Evolutionary conservation across 2,888 invertebrate species (phyloP).

Genomic region (Pandemis heparana): DNA sequence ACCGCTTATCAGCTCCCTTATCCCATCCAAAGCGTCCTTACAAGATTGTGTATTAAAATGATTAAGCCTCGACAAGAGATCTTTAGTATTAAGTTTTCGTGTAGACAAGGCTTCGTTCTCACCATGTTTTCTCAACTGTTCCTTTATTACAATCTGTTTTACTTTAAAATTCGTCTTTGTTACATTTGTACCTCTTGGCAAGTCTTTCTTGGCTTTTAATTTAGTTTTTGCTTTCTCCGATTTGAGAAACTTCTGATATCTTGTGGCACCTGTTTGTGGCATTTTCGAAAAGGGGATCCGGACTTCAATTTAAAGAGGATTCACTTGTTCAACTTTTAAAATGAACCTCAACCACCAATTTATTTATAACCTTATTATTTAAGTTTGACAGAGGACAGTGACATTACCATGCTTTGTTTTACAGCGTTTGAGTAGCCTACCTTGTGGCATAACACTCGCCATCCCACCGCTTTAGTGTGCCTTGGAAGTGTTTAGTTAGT

Average conservation of each 20-base stretch:
- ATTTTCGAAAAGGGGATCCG: conserved; percentile 53
- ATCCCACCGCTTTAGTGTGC: not conserved
- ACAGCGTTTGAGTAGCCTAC: not conserved
- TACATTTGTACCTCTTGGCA: conserved; percentile 95
- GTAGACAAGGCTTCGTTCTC: conserved; percentile 86
- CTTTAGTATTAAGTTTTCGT: conserved; percentile 90
- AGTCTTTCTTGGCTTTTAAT: conserved; percentile 90
- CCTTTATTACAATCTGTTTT: conserved; percentile 93
- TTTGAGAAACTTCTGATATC: conserved; percentile 91
- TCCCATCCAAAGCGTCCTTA: conserved; percentile 87
- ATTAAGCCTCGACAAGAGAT: conserved; percentile 88
- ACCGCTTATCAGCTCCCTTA: conserved; percentile 82
- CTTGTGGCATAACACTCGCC: no score
- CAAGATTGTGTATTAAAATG: conserved; percentile 91
- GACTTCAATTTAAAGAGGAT: not conserved
- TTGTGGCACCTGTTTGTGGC: conserved; percentile 81
- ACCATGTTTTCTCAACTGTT: conserved; percentile 88
- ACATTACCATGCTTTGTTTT: not conserved
- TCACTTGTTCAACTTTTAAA: not conserved
- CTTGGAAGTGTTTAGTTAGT: not conserved
- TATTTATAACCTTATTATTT: not conserved
- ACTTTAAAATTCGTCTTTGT: conserved; percentile 96
- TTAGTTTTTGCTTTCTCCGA: conserved; percentile 96
- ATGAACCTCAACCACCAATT: conserved; percentile 4
- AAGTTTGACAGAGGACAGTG: not conserved